These are phyloP conservation scores for Dendrolimus punctatus DNA, from an alignment of 1,140 invertebrate species.

Conservation along the genomic window DNA sequence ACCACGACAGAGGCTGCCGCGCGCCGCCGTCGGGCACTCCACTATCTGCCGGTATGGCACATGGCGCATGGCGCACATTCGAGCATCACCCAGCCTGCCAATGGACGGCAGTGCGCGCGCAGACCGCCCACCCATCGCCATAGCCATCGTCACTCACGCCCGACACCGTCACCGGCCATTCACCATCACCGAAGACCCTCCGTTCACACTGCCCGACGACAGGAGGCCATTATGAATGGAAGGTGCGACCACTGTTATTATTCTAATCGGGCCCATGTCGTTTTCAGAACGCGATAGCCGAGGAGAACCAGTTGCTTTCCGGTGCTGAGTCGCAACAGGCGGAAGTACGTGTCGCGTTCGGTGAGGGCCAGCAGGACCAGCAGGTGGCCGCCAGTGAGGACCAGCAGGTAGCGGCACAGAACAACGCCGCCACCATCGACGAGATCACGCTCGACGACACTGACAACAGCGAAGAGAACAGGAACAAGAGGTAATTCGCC, in stretches of 20 bases:
- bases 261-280: too few relatives aligned
- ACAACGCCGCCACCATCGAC: conserved; percentile 69
- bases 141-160: conserved; percentile 69
- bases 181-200: too few relatives aligned
- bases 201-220: background rate
- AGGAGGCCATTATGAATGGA: background rate
- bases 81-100: conserved; percentile 40
- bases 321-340: conserved; percentile 75
- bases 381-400: conserved; percentile 54
- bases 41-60: conserved; percentile 61
- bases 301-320: conserved; percentile 66
- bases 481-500: conserved; percentile 77
- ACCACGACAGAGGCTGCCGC: conserved; percentile 40
- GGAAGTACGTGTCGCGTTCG: conserved; percentile 76
- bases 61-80: conserved; percentile 50
- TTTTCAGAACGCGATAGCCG: conserved; percentile 64
- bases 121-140: conserved; percentile 56
- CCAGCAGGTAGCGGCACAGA: conserved; percentile 72
- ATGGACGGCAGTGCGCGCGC: conserved; percentile 56
- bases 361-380: conserved; percentile 67
- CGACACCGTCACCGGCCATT: conserved; percentile 43
- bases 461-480: conserved; percentile 80
- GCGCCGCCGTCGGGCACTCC: conserved; percentile 51
- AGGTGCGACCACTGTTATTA: background rate
- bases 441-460: conserved; percentile 76